These are phyloP conservation scores for Protonemura montana DNA, from an alignment of 2,888 invertebrate genomes.

Conservation along the genomic window DNA sequence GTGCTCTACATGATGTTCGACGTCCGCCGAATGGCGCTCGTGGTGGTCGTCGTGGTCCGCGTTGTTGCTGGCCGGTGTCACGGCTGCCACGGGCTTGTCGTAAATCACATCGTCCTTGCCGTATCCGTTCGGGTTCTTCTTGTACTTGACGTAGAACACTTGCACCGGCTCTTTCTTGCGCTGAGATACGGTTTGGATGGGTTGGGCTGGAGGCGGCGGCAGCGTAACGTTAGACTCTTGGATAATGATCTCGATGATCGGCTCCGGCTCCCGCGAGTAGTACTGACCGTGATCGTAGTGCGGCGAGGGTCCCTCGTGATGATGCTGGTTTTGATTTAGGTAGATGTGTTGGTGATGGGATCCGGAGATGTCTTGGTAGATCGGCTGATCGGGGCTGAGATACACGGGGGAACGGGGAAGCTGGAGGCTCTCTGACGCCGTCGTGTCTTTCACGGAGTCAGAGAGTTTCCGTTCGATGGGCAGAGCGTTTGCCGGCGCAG, in stretches of 20 bases:
- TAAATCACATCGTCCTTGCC: constrained; percentile 69
- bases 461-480: not conserved
- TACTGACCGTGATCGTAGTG: constrained; percentile 49
- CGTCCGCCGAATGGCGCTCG: constrained; percentile 63
- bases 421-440: constrained; percentile 30
- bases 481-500: constrained; percentile 1
- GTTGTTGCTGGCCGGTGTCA: constrained; percentile 74
- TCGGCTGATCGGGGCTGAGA: constrained; percentile 28
- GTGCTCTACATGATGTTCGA: constrained; percentile 51
- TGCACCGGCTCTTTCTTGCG: constrained; percentile 80
- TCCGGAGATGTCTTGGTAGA: constrained; percentile 52
- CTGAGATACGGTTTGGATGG: constrained; percentile 60
- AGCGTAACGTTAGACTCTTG: constrained; percentile 86
- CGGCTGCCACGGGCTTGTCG: constrained; percentile 81
- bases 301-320: constrained; percentile 20
- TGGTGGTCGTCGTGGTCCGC: constrained; percentile 63
- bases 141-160: constrained; percentile 90
- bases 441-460: not conserved
- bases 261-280: constrained; percentile 72
- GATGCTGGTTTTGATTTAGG: constrained; percentile 59
- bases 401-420: constrained; percentile 34
- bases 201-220: constrained; percentile 66
- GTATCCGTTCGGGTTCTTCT: constrained; percentile 76
- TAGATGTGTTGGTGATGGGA: constrained; percentile 55
- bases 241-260: constrained; percentile 91